Evolutionary conservation across 2,797 vertebrate genomes (phyloP).

Genomic region (Danio kyathit): DNA sequence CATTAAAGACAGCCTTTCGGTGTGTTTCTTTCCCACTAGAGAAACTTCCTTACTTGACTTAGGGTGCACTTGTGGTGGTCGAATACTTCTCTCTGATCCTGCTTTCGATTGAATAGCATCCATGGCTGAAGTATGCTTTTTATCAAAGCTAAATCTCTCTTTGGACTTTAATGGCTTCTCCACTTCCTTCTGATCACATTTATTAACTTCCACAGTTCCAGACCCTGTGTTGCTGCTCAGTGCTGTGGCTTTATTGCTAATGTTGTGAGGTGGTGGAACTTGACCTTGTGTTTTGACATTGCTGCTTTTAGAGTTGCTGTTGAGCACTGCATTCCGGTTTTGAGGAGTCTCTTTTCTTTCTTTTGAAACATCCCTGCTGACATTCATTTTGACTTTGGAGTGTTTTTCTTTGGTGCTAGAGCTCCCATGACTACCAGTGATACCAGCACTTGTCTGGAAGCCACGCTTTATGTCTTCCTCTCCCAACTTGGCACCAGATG

Average conservation of each 20-base stretch:
- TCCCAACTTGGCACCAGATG: slow-evolving; percentile 65
- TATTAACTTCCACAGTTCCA: slow-evolving; percentile 73
- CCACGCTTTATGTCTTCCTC: slow-evolving; percentile 77
- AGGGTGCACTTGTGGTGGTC: slow-evolving; percentile 69
- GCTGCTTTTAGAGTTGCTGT: slow-evolving; percentile 69
- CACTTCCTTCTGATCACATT: slow-evolving; percentile 72
- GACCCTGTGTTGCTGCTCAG: slow-evolving; percentile 75
- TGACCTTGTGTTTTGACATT: slow-evolving; percentile 68
- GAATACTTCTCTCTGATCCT: slow-evolving; percentile 69
- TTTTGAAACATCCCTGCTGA: slow-evolving; percentile 78
- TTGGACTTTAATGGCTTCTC: slow-evolving; percentile 80
- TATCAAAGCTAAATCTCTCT: slow-evolving; percentile 74
- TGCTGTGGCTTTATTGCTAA: slow-evolving; percentile 72
- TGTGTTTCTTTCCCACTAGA: slow-evolving; percentile 83
- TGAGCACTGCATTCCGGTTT: slow-evolving; percentile 74
- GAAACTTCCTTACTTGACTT: slow-evolving; percentile 81
- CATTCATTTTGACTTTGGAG: slow-evolving; percentile 76
- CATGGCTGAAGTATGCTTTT: slow-evolving; percentile 71
- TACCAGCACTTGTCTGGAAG: slow-evolving; percentile 68
- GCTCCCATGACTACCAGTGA: slow-evolving; percentile 56
- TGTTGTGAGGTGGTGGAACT: slow-evolving; percentile 66
- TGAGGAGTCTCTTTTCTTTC: slow-evolving; percentile 77
- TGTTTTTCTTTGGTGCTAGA: slow-evolving; percentile 82
- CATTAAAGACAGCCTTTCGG: slow-evolving; percentile 81
- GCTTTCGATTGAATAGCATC: slow-evolving; percentile 76